Conservation (phyloP, 2,797 vertebrate species). For the Typhlichthys subterraneus region DNA sequence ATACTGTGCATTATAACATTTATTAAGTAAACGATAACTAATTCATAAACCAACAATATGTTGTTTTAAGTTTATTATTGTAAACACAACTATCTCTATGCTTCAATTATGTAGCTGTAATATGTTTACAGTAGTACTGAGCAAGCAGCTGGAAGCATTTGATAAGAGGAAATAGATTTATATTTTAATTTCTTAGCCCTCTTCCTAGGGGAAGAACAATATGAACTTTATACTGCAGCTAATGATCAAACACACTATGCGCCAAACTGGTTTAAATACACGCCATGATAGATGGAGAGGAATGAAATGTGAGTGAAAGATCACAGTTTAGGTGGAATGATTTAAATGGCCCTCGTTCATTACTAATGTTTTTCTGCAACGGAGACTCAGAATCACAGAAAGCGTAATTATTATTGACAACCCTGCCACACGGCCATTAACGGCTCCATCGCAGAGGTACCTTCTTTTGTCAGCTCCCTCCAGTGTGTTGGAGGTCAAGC, state of each 20-base stretch:
- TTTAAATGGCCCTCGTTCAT: constrained; percentile 47
- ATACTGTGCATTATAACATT: neutral
- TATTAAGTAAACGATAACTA: constrained; percentile 7
- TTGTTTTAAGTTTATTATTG: constrained; percentile 17
- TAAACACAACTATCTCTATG: constrained; percentile 20
- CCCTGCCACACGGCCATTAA: constrained; percentile 5
- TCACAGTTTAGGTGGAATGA: constrained; percentile 8
- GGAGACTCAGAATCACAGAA: constrained; percentile 21
- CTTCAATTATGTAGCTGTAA: constrained; percentile 8
- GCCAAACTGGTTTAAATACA: constrained; percentile 31
- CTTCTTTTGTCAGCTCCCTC: constrained; percentile 14
- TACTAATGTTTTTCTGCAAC: constrained; percentile 30
- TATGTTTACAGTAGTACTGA: constrained; percentile 23
- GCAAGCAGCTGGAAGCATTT: constrained; percentile 20
- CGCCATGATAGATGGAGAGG: constrained; percentile 7
- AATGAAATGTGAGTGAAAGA: constrained; percentile 21
- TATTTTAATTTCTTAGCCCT: neutral
- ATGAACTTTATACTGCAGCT: constrained; percentile 5
- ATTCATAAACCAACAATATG: constrained; percentile 11
- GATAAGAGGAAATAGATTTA: constrained; percentile 42
- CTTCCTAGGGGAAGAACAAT: constrained; percentile 8
- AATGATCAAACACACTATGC: constrained; percentile 40
- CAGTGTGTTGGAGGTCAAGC: constrained; percentile 45
- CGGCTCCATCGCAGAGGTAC: constrained; percentile 27
- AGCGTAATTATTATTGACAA: constrained; percentile 20